Base-by-base conservation (phyloP, 2,888 invertebrate genomes). In the Drosophila setosimentum region DNA sequence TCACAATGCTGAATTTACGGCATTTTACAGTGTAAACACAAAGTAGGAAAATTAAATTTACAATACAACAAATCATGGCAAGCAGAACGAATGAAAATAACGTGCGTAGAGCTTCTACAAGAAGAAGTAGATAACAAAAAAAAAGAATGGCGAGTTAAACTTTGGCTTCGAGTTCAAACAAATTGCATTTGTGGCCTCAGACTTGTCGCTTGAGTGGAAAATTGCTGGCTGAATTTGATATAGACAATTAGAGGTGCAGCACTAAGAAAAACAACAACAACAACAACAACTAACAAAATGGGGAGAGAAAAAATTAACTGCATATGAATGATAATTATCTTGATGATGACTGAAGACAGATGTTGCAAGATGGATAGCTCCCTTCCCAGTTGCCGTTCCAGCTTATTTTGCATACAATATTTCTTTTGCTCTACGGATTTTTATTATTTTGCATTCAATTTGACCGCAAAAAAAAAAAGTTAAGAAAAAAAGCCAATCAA, bases 131-230 rank as follows among this genome's bases (percentile, higher is more conserved):
- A 30, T 21, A n/a, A 10, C 4, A 30, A 3, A 32, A 2, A 35
- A 27, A 30, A 3, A 32, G 3, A 35, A 27, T 11, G 24, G 40
- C n/a, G 45, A 64, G 50, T 48, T 48, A 24, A 62, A 51, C 68
- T 65, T 80, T 77, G 72, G 86, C 76, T 69, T 4, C 85, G 74
- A 82, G 88, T 87, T 85, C 85, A 85, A 85, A 83, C 68, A 85
- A 85, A 87, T 85, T 85, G 83, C 80, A 79, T 86, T 80, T 78
- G 63, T 37, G 62, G 58, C 63, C 71, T 62, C 45, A 24, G 74
- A 76, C 81, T 85, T 83, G 88, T 87, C 86, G 86, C 80, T 85
- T 80, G 68, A 88, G 83, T 78, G 79, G 78, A 85, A 85, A 88
- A 88, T 86, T 88, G 73, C 54, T 58, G 55, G 6, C 64, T 42